A percentile compares a stretch with the other conserved stretches of the same genome.
Evolutionary conservation across 2,797 vertebrate genomes (phyloP).

Genomic region (Pangasius macronema): DNA sequence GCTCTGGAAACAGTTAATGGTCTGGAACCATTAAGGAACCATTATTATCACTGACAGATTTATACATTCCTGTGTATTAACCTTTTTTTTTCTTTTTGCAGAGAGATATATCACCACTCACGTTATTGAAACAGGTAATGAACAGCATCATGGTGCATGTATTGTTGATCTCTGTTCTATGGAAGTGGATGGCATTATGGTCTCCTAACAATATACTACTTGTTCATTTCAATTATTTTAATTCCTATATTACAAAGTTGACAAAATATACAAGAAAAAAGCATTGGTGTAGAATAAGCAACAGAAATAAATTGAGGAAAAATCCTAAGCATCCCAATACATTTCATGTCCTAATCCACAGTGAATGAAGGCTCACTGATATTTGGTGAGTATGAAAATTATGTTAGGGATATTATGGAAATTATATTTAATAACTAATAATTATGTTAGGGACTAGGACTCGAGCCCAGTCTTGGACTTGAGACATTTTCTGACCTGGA

Average conservation of each 20-base stretch:
- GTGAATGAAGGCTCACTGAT: not conserved
- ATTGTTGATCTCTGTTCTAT: not conserved
- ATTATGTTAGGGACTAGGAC: not conserved
- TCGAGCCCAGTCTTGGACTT: not conserved
- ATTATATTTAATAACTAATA: not conserved
- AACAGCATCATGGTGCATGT: not conserved
- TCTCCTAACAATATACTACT: not conserved
- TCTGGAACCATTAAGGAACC: not conserved
- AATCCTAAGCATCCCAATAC: not conserved
- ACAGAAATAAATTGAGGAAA: too few relatives aligned
- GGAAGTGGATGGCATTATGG: not conserved
- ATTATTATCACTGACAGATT: not conserved
- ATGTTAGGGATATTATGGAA: not conserved
- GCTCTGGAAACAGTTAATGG: not conserved
- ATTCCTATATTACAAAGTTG: not conserved
- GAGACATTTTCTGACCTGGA: not conserved
- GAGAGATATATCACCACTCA: conserved; percentile 67
- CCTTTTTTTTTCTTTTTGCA: conserved; percentile 55
- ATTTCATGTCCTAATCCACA: not conserved
- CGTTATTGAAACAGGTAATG: conserved; percentile 67
- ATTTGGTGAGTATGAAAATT: not conserved
- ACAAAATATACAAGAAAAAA: not conserved
- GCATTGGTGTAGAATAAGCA: not conserved
- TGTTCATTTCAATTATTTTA: not conserved
- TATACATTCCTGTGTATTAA: conserved; percentile 65